These are phyloP conservation scores for Tupaia chinensis DNA, from an alignment of 2,113 vertebrate species.

Conservation along the genomic window DNA sequence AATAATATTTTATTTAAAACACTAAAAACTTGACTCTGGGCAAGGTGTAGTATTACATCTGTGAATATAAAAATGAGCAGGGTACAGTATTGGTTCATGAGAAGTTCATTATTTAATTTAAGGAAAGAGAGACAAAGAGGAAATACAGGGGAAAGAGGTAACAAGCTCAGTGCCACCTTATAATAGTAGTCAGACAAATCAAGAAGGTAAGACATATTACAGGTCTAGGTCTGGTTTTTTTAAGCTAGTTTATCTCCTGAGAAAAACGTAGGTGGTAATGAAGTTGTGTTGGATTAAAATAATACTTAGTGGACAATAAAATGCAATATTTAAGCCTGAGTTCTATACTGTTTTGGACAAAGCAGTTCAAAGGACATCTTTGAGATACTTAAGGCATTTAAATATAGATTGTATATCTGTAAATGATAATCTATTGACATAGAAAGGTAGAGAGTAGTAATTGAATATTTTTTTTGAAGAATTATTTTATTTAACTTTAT, in stretches of 20 bases:
- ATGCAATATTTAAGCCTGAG: background rate
- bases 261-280: background rate
- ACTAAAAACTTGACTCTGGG: background rate
- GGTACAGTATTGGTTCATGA: background rate
- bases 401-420: background rate
- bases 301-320: background rate
- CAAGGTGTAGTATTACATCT: background rate
- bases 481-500: no score
- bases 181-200: background rate
- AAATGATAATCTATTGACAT: slow-evolving; percentile 19
- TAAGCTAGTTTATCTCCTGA: background rate
- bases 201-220: background rate
- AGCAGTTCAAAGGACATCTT: background rate
- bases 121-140: background rate
- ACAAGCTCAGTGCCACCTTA: background rate
- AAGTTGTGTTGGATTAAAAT: background rate
- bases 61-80: background rate
- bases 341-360: background rate
- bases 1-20: background rate
- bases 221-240: background rate
- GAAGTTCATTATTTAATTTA: background rate
- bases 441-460: background rate
- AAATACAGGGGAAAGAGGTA: background rate
- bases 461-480: background rate
- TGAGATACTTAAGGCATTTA: background rate